Evolutionary conservation across 1,140 invertebrate species (phyloP).

Genomic region (Mylabris phalerata): DNA sequence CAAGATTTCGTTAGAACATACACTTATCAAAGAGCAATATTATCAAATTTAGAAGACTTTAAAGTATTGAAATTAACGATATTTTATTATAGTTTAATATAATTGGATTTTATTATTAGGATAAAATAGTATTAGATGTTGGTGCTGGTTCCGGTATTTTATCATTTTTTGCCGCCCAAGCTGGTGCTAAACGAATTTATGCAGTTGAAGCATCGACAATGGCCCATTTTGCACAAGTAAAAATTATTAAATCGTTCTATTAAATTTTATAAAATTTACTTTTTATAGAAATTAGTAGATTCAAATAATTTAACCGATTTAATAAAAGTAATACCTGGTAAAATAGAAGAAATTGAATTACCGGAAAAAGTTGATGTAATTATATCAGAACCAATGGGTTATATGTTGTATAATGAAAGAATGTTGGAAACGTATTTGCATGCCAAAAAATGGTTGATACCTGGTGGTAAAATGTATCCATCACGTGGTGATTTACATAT

Average conservation of each 20-base stretch:
- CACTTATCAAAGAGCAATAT: constrained; percentile 95
- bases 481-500: constrained; percentile 93
- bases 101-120: constrained; percentile 38
- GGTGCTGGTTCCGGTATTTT: constrained; percentile 96
- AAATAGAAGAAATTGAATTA: constrained; percentile 96
- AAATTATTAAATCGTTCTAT: no score
- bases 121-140: constrained; percentile 93
- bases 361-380: constrained; percentile 95
- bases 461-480: constrained; percentile 93
- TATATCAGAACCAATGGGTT: constrained; percentile 99
- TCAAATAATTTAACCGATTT: constrained; percentile 82
- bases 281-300: constrained; percentile 67
- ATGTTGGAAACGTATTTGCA: constrained; percentile 99
- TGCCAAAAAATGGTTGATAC: constrained; percentile 96
- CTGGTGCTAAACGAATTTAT: constrained; percentile 94
- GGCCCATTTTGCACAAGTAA: constrained; percentile 90
- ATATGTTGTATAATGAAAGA: constrained; percentile 98
- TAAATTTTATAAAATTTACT: constrained; percentile 2
- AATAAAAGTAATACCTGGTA: constrained; percentile 91
- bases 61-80: constrained; percentile 43
- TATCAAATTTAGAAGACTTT: constrained; percentile 91
- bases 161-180: constrained; percentile 97
- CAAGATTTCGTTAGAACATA: constrained; percentile 97
- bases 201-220: constrained; percentile 98
- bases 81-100: not conserved